Evolutionary conservation across 92 coral and sea anemone genomes (phyloP), one percentile per base, ranked within the genome.

Genomic region (Meandrina meandrites): DNA sequence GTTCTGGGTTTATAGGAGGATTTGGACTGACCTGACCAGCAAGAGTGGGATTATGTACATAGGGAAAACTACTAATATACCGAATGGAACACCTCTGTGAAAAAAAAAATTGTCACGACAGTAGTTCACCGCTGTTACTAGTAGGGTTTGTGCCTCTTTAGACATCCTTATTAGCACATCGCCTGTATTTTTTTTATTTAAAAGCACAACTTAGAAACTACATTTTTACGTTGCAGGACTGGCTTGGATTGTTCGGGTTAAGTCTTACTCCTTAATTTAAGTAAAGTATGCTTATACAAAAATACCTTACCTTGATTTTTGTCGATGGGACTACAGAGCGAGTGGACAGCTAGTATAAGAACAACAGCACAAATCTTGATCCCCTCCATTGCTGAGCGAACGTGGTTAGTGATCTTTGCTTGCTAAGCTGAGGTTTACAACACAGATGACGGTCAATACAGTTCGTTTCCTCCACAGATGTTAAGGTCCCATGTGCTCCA

Each of bases 381-480:
- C 31, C 27, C 40, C 36, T 54, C 82, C 81, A 85, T 85, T 27
- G 60, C 19, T 64, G 45, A 47, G 19, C 32, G 13, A 32, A 45
- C 88, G 76, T 85, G 9, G 72, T 32, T 51, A 27, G 73, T 78
- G 83, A 28, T 58, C 6, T 24, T 21, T 40, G 22, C 50, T 54
- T 84, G n/a, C 74, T 45, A 47, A 22, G 35, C 68, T 53, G 64
- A 62, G 31, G 57, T 57, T 79, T 21, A 35, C 1, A 53, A 19
- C 47, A 71, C 68, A 68, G 45, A 50, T 50, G 69, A 19, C 14
- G 31, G 48, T 64, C 79, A 42, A 76, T 66, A 21, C 28, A 24
- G 42, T 35, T 86, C 66, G 76, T 75, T 77, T 62, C 83, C 77
- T 78, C 75, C 78, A 66, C 84, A 86, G 85, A 56, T 79, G 85